Base-by-base conservation (phyloP, 2,888 invertebrate genomes). In the Tubulanus polymorphus region DNA sequence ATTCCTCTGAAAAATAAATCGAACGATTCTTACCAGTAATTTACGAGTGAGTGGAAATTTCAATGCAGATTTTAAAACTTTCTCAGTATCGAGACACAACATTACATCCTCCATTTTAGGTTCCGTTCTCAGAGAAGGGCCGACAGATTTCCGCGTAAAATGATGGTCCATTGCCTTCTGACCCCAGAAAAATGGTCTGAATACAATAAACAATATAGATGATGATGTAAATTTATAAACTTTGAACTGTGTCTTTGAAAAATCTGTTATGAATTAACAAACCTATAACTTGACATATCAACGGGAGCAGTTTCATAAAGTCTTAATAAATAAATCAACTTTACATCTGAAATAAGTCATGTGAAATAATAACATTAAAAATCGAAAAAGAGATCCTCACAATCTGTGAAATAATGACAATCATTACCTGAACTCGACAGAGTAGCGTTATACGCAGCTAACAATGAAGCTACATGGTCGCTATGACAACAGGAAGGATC, bases 181-280 rank as follows among this genome's bases (percentile, higher is more conserved):
- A 0, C 92, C 91, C 88, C 90, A 93, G 0, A 93, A 80, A 68
- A 88, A 89, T 0, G 93, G 93, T 61, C 88, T 86, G 74, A 84
- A 88, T 55, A 41, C 3, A 51, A 25, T n/a, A 10, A 15, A 51
- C 51, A 37, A 3, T 37, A 2, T 5, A 30, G 15, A n/a, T 18
- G 15, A n/a, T 8, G 12, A 3, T 2, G 23, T 25, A 2, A 46
- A 15, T 46, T 27, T 20, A 23, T 3, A 2, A 15, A 2, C 23
- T 12, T 2, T 3, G 25, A 46, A 18, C 3, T 3, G 26, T 8
- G 3, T 46, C 6, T 15, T 2, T n/a, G n/a, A n/a, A 48, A 8
- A 26, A 47, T 27, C 20, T 48, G 20, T n/a, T n/a, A n/a, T n/a
- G n/a, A 30, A 30, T 51, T 28, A 28, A 52, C 64, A 57, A 57